Evolutionary conservation across 2,113 vertebrate species (phyloP).

Genomic region (Caretta caretta): DNA sequence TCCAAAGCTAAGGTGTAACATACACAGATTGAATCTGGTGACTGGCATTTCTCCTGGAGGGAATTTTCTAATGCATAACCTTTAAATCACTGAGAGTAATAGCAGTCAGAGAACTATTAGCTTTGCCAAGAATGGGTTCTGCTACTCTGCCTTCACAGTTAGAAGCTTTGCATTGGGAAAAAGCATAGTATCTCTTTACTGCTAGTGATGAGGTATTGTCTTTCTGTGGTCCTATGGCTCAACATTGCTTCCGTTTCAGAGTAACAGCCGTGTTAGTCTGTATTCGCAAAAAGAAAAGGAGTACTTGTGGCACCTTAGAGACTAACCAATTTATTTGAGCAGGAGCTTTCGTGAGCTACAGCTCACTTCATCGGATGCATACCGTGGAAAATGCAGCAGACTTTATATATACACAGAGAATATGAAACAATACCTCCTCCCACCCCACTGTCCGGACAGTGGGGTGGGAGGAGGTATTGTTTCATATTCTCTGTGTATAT

Average conservation of each 20-base stretch:
- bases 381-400: no score
- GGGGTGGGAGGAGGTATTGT: no score
- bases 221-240: background rate
- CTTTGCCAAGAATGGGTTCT: constrained; percentile 7
- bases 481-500: no score
- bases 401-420: no score
- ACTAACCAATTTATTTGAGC: no score
- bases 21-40: background rate
- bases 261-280: no score
- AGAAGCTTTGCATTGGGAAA: background rate
- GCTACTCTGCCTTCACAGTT: background rate
- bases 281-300: no score
- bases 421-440: no score
- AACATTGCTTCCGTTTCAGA: rapidly evolving
- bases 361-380: no score
- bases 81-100: background rate
- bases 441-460: no score
- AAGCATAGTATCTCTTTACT: background rate
- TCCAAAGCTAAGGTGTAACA: background rate
- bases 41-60: background rate
- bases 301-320: no score
- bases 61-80: background rate
- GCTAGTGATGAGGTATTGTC: background rate
- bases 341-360: no score
- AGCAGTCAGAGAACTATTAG: background rate